Evolutionary conservation across 2,113 vertebrate species (phyloP).

Genomic region (Mesitornis unicolor): DNA sequence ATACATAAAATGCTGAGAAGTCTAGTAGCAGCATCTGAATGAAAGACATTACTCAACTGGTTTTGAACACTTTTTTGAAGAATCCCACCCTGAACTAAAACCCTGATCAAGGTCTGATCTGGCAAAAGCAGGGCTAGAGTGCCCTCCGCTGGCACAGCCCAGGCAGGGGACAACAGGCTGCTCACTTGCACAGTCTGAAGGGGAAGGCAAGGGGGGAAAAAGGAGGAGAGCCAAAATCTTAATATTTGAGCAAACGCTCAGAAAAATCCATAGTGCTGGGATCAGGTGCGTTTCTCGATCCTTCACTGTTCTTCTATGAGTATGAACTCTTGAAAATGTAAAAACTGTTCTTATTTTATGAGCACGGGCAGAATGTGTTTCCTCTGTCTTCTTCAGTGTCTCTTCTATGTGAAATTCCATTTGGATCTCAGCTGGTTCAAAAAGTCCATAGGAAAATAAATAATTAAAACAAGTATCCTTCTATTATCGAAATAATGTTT

Average conservation of each 20-base stretch:
- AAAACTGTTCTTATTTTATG: not conserved
- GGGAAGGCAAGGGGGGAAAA: not conserved
- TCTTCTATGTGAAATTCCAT: not conserved
- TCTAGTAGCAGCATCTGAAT: not conserved
- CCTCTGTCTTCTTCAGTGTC: not conserved
- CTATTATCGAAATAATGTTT: not conserved
- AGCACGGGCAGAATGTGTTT: not conserved
- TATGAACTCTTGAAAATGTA: not conserved
- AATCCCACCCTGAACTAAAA: not conserved
- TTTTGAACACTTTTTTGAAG: not conserved
- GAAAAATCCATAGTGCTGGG: not conserved
- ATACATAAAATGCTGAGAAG: not conserved
- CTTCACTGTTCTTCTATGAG: not conserved
- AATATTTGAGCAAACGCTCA: not conserved
- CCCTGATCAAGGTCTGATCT: too few species aligned
- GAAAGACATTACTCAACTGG: not conserved
- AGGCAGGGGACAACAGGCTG: not conserved
- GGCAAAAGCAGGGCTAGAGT: not conserved
- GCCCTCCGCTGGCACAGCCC: not conserved
- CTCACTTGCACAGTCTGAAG: fast-evolving
- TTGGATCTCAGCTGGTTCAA: not conserved
- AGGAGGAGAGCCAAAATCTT: not conserved
- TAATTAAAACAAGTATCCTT: not conserved
- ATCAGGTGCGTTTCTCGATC: not conserved
- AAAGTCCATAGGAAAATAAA: not conserved